Percentiles rank a stretch among this genome's conserved stretches.
Evolutionary conservation across 2,113 vertebrate genomes (phyloP).

Genomic region (Eidolon helvum): DNA sequence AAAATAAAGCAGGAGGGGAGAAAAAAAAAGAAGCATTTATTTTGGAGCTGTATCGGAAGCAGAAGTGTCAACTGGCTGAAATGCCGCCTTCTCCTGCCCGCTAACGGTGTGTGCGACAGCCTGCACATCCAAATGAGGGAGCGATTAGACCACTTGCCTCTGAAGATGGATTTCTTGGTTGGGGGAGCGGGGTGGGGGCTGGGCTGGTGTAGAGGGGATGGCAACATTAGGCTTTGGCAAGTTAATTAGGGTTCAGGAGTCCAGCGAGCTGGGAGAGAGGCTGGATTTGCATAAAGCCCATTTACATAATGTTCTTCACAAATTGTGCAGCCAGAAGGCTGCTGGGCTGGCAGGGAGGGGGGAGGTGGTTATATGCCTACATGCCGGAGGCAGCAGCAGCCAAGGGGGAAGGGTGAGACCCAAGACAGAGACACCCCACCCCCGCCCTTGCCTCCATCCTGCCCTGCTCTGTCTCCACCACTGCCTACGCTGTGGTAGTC

Average conservation of each 20-base stretch:
- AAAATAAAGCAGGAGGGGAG: not conserved
- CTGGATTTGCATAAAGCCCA: constrained; percentile 73
- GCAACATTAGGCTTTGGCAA: constrained; percentile 65
- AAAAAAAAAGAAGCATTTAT: not conserved
- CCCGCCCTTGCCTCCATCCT: not conserved
- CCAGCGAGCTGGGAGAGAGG: constrained; percentile 56
- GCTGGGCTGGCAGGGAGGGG: constrained; percentile 37
- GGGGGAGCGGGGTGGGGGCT: not conserved
- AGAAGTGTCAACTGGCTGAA: not conserved
- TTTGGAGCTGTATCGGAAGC: not conserved
- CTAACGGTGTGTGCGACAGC: not conserved
- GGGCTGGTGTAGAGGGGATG: not conserved
- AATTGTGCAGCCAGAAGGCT: constrained; percentile 72
- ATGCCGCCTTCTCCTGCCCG: not conserved
- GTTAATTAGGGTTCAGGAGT: constrained; percentile 79
- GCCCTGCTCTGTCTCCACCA: fast-evolving
- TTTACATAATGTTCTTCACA: constrained; percentile 76
- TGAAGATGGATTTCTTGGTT: constrained; percentile 15
- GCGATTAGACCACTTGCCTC: not conserved
- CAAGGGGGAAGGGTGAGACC: not conserved
- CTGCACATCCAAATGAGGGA: constrained; percentile 16
- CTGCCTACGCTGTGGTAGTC: no score
- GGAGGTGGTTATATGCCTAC: not conserved
- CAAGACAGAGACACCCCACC: not conserved
- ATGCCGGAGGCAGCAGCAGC: not conserved